Evolutionary conservation across 2,888 invertebrate species (phyloP), one percentile per base, ranked within the genome.

Genomic region (Epistrophella euchroma): DNA sequence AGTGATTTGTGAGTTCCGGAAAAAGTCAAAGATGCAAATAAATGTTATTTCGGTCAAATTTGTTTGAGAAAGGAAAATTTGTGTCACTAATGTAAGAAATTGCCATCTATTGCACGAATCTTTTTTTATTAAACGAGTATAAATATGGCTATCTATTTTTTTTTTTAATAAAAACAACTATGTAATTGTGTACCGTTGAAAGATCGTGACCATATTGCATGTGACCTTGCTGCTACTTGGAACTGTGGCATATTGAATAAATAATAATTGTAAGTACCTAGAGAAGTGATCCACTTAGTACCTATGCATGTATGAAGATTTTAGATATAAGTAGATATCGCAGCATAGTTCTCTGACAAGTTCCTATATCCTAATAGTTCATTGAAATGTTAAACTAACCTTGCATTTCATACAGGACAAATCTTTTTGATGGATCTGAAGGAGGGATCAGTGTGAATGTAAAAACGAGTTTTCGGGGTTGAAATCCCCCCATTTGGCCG

Each of bases 1-100:
- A 52, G 68, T 68, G 52, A 68, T 68, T 68, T 52, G 52, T 68
- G 84, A 58, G 37, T 71, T 77, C 64, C 58, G 77, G 71, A 58
- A 75, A 55, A 68, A 60, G 74, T 52, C 25, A 62, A 47, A 80
- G 35, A 60, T 66, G 40, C 75, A 47, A 55, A 66, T 55, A 35
- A 62, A 64, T 10, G 32, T 56, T 37, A 37, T 56, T 66, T 62
- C 43, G 43, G 55, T 56, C 45, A 43, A 56, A 47, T 75, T 43
- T 37, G 19, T 56, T 66, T 32, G 40, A 52, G 25, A 35, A 40
- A 22, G 13, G 17, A 25, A 43, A 64, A 35, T 43, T n/a, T 37
- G 52, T 66, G 32, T 66, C 17, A 17, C 13, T 19, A 28, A 28
- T 45, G 28, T 32, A 1, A 32, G 15, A 52, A 17, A 11, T 17